Conservation (phyloP, 2,113 vertebrate species). For the Sitta europaea region DNA sequence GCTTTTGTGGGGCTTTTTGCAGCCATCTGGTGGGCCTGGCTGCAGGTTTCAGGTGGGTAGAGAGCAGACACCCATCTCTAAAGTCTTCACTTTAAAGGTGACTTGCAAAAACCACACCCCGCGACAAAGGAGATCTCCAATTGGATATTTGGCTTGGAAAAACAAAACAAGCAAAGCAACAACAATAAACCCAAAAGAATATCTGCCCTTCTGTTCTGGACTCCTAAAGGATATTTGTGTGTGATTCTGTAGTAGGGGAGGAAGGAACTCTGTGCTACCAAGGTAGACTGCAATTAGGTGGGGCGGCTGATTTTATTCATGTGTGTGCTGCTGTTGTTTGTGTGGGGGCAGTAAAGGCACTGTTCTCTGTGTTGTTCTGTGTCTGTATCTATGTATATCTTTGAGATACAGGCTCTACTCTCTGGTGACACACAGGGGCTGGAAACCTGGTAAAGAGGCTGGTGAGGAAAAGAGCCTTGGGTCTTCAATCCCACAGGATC, state of each 20-base stretch:
- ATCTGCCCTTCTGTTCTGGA: background rate
- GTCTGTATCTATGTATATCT: background rate
- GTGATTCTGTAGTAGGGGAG: background rate
- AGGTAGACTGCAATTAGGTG: background rate
- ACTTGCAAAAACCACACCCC: background rate
- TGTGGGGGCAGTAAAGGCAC: background rate
- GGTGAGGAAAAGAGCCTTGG: background rate
- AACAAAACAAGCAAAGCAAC: background rate
- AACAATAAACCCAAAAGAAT: background rate
- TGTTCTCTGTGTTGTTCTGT: background rate
- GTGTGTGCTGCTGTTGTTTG: background rate
- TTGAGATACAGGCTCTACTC: background rate
- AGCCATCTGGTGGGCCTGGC: background rate
- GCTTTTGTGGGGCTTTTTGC: background rate
- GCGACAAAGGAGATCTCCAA: background rate
- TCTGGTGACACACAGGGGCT: background rate
- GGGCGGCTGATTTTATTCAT: background rate
- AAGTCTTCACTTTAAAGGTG: background rate
- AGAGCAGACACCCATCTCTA: background rate
- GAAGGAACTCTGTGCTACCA: background rate
- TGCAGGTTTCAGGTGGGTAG: background rate
- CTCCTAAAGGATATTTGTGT: background rate
- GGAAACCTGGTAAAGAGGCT: background rate
- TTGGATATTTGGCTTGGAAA: background rate
- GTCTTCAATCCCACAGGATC: background rate